Conservation (phyloP, 1,140 invertebrate genomes). For the Anoplolepis gracilipes region DNA sequence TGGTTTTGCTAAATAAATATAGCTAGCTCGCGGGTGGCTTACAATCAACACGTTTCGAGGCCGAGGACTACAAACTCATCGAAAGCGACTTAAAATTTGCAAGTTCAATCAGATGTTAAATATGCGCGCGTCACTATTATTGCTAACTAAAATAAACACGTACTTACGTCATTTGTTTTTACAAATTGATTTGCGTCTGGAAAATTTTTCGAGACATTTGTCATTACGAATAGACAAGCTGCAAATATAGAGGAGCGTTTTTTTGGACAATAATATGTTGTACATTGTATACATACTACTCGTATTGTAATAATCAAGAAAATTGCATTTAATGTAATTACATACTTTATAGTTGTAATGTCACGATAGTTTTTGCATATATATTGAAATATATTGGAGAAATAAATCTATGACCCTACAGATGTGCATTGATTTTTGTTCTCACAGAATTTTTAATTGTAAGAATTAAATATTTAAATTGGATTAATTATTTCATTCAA, state of each 20-base stretch:
- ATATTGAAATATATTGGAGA: background rate
- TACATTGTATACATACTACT: background rate
- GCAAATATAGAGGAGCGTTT: background rate
- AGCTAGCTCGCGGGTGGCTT: conserved; percentile 40
- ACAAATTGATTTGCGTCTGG: background rate
- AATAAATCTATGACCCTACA: background rate
- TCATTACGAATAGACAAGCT: background rate
- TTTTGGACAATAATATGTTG: background rate
- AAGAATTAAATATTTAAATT: background rate
- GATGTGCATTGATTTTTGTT: background rate
- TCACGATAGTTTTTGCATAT: background rate
- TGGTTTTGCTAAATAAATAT: conserved; percentile 83
- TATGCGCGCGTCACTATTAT: conserved; percentile 28
- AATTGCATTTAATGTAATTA: background rate
- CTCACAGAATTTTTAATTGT: too few species aligned
- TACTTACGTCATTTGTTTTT: conserved; percentile 31
- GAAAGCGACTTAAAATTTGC: conserved; percentile 75
- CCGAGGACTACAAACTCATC: conserved; percentile 74
- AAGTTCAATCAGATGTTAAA: conserved; percentile 52
- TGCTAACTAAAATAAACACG: conserved; percentile 1
- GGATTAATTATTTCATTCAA: background rate
- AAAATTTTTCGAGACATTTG: background rate
- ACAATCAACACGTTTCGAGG: background rate
- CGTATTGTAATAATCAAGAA: background rate
- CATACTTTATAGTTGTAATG: background rate